Conservation (phyloP, 2,113 vertebrate genomes). For the Arvicanthis niloticus region DNA sequence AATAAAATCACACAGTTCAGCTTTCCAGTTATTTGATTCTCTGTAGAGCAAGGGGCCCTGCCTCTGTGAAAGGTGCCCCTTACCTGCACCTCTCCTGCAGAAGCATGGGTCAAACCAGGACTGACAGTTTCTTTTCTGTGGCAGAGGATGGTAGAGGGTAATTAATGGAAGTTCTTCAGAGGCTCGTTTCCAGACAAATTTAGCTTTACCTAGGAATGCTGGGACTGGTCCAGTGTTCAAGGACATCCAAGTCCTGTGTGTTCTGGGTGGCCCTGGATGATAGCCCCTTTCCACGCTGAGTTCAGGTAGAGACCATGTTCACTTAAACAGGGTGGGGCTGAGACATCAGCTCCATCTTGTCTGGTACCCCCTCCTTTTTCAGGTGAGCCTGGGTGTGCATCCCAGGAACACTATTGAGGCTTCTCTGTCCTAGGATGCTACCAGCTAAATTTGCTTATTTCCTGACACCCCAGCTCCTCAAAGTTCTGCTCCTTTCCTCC, state of each 20-base stretch:
- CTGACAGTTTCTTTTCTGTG: accelerated
- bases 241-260: neutral
- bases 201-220: neutral
- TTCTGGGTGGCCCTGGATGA: neutral
- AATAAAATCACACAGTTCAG: neutral
- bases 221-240: neutral
- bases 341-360: neutral
- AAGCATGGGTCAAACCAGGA: neutral
- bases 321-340: neutral
- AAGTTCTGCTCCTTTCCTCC: no score
- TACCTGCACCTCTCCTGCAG: neutral
- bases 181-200: neutral
- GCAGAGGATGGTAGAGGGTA: neutral
- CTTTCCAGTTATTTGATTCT: neutral
- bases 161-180: neutral
- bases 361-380: no score
- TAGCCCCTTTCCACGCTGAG: no score
- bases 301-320: neutral
- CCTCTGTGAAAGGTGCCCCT: neutral
- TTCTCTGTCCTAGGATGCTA: accelerated
- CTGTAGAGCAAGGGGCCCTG: neutral
- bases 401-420: accelerated
- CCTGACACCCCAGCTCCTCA: neutral
- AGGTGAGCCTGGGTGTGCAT: accelerated
- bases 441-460: no score